These are phyloP conservation scores for Oreotragus oreotragus DNA, from an alignment of 2,113 vertebrate genomes.

Conservation along the genomic window DNA sequence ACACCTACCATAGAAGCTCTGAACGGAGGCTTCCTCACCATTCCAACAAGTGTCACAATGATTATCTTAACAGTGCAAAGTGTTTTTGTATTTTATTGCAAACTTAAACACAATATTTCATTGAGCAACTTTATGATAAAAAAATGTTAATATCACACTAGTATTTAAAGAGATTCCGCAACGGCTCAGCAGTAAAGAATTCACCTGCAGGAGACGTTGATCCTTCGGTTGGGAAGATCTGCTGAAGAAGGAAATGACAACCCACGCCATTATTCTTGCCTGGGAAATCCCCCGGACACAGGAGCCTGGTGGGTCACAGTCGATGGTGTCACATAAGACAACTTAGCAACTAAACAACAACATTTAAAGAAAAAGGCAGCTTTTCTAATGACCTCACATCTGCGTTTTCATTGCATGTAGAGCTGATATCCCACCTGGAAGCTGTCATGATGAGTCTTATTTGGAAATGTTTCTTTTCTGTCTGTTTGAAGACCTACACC, in stretches of 20 bases:
- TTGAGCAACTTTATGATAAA: background rate
- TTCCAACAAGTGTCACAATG: background rate
- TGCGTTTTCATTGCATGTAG: fast-evolving
- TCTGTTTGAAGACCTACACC: background rate
- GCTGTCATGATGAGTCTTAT: background rate
- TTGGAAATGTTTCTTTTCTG: background rate
- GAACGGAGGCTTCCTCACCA: background rate
- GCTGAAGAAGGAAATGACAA: background rate
- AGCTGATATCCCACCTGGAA: background rate
- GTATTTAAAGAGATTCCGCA: background rate
- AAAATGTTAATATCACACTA: background rate
- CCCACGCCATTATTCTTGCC: background rate
- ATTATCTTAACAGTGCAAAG: no score
- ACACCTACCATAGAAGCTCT: fast-evolving
- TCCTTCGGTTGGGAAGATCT: background rate
- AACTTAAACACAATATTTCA: background rate
- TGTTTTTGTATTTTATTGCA: background rate
- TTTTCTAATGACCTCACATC: background rate
- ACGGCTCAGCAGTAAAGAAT: background rate
- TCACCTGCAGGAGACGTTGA: fast-evolving
- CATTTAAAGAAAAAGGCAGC: background rate
- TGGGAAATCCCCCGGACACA: background rate
- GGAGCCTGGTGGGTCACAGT: background rate
- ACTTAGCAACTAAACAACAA: background rate
- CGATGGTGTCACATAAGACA: background rate